Conservation (phyloP, 1,140 invertebrate species). For the Papilio polytes region DNA sequence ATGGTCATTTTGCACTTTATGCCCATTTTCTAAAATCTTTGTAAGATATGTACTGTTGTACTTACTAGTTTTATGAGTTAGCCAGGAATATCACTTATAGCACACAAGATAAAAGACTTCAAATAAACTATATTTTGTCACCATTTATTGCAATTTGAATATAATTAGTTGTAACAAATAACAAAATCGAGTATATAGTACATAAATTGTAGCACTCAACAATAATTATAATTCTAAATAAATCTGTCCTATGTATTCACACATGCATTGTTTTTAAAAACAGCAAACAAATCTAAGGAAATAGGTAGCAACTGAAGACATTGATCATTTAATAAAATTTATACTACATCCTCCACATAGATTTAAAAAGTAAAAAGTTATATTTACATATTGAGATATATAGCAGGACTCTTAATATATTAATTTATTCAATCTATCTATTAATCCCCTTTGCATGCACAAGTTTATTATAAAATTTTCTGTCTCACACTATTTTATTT, state of each 20-base stretch:
- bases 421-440: not conserved
- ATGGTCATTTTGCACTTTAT: no score
- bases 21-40: no score
- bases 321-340: constrained; percentile 36
- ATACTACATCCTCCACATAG: constrained; percentile 2
- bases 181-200: constrained; percentile 35
- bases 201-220: constrained; percentile 33
- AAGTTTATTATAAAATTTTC: constrained; percentile 7
- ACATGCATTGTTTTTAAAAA: constrained; percentile 14
- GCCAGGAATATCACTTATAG: not conserved
- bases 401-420: not conserved
- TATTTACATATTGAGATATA: constrained; percentile 23
- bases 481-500: not conserved
- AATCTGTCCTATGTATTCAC: constrained; percentile 29
- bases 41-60: no score
- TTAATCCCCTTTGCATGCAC: not conserved
- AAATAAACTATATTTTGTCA: constrained; percentile 7
- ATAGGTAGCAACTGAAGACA: not conserved
- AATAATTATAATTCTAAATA: constrained; percentile 34
- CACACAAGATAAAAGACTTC: not conserved
- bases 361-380: constrained; percentile 17
- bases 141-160: constrained; percentile 28
- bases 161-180: constrained; percentile 33
- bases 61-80: no score
- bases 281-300: not conserved